Evolutionary conservation across 2,888 invertebrate genomes (phyloP).

Genomic region (Drosophila peninsularis): DNA sequence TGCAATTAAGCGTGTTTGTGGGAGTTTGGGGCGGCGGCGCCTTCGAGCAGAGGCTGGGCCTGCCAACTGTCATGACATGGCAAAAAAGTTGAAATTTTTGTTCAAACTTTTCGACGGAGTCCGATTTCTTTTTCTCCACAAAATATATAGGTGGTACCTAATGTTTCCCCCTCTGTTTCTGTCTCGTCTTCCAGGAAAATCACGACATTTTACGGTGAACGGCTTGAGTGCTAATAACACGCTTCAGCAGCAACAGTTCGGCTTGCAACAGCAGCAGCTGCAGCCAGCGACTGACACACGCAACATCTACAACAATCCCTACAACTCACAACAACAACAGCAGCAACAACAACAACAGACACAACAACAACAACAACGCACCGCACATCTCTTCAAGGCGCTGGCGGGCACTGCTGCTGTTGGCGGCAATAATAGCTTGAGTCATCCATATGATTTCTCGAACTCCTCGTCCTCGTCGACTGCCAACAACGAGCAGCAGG

Average conservation of each 20-base stretch:
- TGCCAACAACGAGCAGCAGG: slow-evolving; percentile 81
- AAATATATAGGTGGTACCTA: slow-evolving; percentile 10
- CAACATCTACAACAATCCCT: slow-evolving; percentile 87
- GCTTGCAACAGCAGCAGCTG: slow-evolving; percentile 84
- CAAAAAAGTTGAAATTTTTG: slow-evolving; percentile 51
- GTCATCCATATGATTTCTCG: slow-evolving; percentile 82
- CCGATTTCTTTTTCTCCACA: slow-evolving; percentile 14
- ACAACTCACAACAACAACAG: slow-evolving; percentile 83
- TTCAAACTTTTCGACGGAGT: slow-evolving; percentile 34
- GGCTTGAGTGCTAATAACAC: slow-evolving; percentile 84
- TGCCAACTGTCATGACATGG: slow-evolving; percentile 57
- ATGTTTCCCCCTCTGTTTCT: background rate
- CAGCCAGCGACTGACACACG: slow-evolving; percentile 85
- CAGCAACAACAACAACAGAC: slow-evolving; percentile 78
- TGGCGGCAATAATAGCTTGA: slow-evolving; percentile 66
- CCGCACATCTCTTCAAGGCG: slow-evolving; percentile 80
- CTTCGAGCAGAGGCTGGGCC: background rate
- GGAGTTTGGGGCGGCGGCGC: background rate
- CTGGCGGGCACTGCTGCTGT: slow-evolving; percentile 69
- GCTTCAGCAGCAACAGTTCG: slow-evolving; percentile 85
- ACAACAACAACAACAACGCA: slow-evolving; percentile 70
- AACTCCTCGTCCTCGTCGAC: slow-evolving; percentile 76
- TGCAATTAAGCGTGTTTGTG: slow-evolving; percentile 69
- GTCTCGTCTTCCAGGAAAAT: slow-evolving; percentile 86
- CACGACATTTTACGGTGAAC: slow-evolving; percentile 90